Evolutionary conservation across 2,888 invertebrate genomes (phyloP).

Genomic region (Agrotis ipsilon): DNA sequence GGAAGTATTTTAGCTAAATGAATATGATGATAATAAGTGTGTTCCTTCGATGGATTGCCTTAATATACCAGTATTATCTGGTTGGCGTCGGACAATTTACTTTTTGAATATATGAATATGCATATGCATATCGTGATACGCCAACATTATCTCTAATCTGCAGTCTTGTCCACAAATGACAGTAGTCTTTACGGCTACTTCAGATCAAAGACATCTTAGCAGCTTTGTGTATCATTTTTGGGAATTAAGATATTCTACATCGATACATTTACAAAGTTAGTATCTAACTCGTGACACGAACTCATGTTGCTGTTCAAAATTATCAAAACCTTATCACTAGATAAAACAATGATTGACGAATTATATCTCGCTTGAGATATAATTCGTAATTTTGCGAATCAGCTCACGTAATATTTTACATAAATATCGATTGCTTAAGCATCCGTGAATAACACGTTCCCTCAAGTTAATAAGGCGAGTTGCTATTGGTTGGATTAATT

Average conservation of each 20-base stretch:
- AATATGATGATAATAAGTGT: neutral
- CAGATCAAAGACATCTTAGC: neutral
- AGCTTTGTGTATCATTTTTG: slow-evolving; percentile 18
- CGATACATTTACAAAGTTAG: slow-evolving; percentile 9
- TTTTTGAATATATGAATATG: no score
- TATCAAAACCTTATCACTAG: slow-evolving; percentile 34
- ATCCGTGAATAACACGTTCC: slow-evolving; percentile 16
- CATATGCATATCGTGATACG: no score
- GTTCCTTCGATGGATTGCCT: neutral
- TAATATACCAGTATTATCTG: no score
- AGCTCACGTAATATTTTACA: slow-evolving; percentile 5
- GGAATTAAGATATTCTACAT: slow-evolving; percentile 31
- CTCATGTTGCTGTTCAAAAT: slow-evolving; percentile 30
- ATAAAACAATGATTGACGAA: slow-evolving; percentile 42
- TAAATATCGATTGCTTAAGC: neutral
- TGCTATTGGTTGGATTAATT: slow-evolving; percentile 16
- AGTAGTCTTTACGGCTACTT: neutral
- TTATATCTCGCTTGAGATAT: slow-evolving; percentile 29
- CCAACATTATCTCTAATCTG: neutral
- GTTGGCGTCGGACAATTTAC: neutral
- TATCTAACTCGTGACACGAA: slow-evolving; percentile 12
- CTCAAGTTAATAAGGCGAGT: slow-evolving; percentile 12
- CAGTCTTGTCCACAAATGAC: neutral
- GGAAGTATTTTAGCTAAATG: neutral
- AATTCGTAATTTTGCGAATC: slow-evolving; percentile 33